phyloP scores from a whole-genome alignment of 2,113 vertebrate species.

The Mus musculus region GRCm39 chr1:88148001-88148500 shows the following conservation, averaged over 20 bases:
- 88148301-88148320: too few relatives aligned
- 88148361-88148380: not conserved
- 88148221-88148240: not conserved
- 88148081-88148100: not conserved
- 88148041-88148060: not conserved
- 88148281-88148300: not conserved
- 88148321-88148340: not conserved
- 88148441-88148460: not conserved
- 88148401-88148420: not conserved
- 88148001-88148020: not conserved
- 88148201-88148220: not conserved
- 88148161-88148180: not conserved
- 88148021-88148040: not conserved
- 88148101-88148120: too few relatives aligned
- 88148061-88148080: not conserved
- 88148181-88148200: not conserved
- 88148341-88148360: not conserved
- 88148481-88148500: not conserved
- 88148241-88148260: too few relatives aligned
- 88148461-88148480: not conserved
- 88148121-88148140: too few relatives aligned
- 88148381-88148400: not conserved
- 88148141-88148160: too few relatives aligned
- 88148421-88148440: not conserved
- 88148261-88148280: not conserved